Percentiles rank a stretch among this genome's conserved stretches.
Conservation (phyloP, 2,113 vertebrate genomes). For the Rallus limicola region DNA sequence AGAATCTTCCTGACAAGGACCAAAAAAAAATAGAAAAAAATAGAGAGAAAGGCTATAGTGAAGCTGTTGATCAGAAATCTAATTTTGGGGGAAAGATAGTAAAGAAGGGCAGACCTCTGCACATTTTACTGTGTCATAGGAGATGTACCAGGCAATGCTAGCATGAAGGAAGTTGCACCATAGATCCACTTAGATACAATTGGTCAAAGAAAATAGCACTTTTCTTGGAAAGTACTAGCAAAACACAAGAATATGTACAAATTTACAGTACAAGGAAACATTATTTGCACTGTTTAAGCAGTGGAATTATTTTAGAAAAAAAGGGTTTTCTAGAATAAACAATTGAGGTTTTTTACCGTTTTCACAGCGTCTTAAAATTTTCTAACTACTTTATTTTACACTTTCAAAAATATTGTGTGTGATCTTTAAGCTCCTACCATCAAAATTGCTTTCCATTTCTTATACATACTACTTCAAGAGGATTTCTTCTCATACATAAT, state of each 20-base stretch:
- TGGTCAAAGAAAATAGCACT: not conserved
- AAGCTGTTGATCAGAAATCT: not conserved
- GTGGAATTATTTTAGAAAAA: not conserved
- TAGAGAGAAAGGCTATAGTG: not conserved
- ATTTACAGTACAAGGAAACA: not conserved
- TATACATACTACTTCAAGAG: not conserved
- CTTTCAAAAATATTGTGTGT: not conserved
- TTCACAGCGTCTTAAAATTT: not conserved
- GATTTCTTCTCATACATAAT: not conserved
- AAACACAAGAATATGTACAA: not conserved
- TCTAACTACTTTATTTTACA: not conserved
- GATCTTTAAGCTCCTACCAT: not conserved
- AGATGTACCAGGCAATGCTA: not conserved
- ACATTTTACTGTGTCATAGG: accelerated
- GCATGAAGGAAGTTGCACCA: not conserved
- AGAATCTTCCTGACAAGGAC: not conserved
- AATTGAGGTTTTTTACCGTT: not conserved
- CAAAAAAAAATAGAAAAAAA: not conserved
- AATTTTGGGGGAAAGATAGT: accelerated
- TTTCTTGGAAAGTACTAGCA: not conserved
- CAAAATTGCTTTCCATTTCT: not conserved
- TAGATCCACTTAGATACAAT: not conserved
- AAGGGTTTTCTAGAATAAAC: not conserved
- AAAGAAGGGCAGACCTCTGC: not conserved
- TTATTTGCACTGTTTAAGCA: not conserved